Evolutionary conservation across 2,797 vertebrate species (phyloP), one percentile per base, ranked within the genome.

Genomic region (Esox lucius): DNA sequence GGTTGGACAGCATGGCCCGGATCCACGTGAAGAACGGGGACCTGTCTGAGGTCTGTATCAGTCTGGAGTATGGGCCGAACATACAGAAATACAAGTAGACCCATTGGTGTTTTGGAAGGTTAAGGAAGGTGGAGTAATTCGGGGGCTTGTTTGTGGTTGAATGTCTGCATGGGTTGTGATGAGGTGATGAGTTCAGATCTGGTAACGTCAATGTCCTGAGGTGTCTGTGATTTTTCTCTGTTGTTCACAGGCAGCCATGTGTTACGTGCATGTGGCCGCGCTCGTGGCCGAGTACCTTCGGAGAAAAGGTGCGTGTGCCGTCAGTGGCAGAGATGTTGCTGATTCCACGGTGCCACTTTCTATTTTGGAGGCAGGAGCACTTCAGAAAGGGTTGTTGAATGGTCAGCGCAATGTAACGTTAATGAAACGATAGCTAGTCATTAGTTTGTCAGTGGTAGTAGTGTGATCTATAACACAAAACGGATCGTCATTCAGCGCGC

Each of bases 11-110:
- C 91, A 99, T 99, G 97, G 98, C 98, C 19, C 94, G 96, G 69
- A 99, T 99, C 86, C 98, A 99, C 3, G 96, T 99, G 81, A 99
- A 99, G 87, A 98, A 99, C 8, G 96, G 97, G 72, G 98, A 99
- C 88, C 91, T 99, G 46, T 99, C 98, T 0, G 98, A 99, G 95
- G 98, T 96, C 77, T 49, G 88, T 46, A 24, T n/a, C 13, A 16
- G 24, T 6, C 51, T 46, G 8, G 65, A 42, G 26, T 53, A 4
- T 56, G 31, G 49, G 33, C 33, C 19, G 26, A 22, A 22, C 19
- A 59, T 59, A 53, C 19, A 9, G 22, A 12, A 61, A 12, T 61
- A 61, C 1, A 12, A 61, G 22, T 12, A 35, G 28, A 26, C 24
- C 28, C 65, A 3, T 46, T 46, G 42, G 42, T 46, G 42, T 46